Evolutionary conservation across 2,888 invertebrate genomes (phyloP).

Genomic region (Meandrusa payeni): DNA sequence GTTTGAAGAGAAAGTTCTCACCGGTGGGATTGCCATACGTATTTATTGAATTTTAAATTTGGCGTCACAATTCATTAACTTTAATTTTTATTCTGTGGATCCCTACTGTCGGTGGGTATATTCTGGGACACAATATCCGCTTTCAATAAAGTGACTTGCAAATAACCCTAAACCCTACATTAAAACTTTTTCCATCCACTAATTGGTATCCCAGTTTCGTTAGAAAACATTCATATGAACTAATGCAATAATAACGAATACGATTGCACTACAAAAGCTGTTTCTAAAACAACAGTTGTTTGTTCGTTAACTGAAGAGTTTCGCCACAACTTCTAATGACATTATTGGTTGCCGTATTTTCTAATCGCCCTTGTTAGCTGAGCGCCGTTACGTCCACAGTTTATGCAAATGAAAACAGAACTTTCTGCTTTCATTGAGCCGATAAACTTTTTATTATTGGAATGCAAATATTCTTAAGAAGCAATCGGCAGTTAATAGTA

Average conservation of each 20-base stretch:
- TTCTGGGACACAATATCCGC: too few species aligned
- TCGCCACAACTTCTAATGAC: conserved; percentile 25
- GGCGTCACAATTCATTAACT: too few species aligned
- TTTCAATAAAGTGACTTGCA: too few species aligned
- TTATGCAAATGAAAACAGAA: conserved; percentile 20
- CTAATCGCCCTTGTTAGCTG: conserved; percentile 14
- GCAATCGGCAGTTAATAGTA: background rate
- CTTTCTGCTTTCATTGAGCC: conserved; percentile 7
- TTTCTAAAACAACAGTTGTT: conserved; percentile 23
- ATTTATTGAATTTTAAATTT: too few species aligned
- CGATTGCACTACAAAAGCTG: conserved; percentile 4
- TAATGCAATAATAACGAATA: background rate
- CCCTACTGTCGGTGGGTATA: too few species aligned
- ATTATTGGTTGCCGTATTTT: conserved; percentile 19
- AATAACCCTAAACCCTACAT: too few species aligned
- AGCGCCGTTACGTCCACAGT: conserved; percentile 10
- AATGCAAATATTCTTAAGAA: conserved; percentile 3
- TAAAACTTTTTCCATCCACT: too few species aligned
- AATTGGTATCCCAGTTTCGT: too few species aligned
- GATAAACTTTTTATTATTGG: conserved; percentile 13
- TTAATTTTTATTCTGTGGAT: too few species aligned
- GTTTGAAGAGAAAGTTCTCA: too few species aligned
- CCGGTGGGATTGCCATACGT: too few species aligned
- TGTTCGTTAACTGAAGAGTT: conserved; percentile 17
- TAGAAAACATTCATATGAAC: too few species aligned